phyloP scores from a whole-genome alignment of 2,888 invertebrate species.

The Dryococelus australis region DNA sequence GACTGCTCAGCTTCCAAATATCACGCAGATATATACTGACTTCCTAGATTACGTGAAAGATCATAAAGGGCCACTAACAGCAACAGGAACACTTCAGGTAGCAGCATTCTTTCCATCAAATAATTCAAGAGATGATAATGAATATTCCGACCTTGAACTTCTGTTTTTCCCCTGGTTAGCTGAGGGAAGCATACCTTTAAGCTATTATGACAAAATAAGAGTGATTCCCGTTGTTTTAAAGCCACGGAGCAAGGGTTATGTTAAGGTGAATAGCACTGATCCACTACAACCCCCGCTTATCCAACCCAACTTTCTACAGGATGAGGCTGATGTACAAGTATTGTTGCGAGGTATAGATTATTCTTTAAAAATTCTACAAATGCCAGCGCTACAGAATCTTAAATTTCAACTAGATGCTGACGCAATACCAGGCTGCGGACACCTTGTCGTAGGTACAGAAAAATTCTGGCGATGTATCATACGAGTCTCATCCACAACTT shows the following conservation, averaged over 20 bases:
- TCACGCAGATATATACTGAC: no score
- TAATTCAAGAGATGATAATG: no score
- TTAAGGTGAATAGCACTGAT: neutral
- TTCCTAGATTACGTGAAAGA: no score
- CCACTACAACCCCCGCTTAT: neutral
- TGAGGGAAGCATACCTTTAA: neutral
- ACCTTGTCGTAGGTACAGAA: neutral
- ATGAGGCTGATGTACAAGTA: neutral
- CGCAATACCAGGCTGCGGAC: neutral
- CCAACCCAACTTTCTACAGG: neutral
- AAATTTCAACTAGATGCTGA: neutral
- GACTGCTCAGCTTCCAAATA: neutral
- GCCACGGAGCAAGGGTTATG: neutral
- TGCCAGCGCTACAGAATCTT: neutral
- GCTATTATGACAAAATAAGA: neutral
- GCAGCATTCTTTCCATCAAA: no score
- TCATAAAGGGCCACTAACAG: no score
- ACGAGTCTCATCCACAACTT: constrained; percentile 50
- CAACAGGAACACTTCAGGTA: no score
- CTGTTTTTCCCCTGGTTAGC: no score
- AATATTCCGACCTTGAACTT: no score
- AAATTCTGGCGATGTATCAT: constrained; percentile 70
- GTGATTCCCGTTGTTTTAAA: neutral
- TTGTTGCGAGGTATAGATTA: neutral
- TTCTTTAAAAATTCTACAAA: neutral